phyloP scores from a whole-genome alignment of 2,888 invertebrate genomes.

The Mellilla xanthometata region DNA sequence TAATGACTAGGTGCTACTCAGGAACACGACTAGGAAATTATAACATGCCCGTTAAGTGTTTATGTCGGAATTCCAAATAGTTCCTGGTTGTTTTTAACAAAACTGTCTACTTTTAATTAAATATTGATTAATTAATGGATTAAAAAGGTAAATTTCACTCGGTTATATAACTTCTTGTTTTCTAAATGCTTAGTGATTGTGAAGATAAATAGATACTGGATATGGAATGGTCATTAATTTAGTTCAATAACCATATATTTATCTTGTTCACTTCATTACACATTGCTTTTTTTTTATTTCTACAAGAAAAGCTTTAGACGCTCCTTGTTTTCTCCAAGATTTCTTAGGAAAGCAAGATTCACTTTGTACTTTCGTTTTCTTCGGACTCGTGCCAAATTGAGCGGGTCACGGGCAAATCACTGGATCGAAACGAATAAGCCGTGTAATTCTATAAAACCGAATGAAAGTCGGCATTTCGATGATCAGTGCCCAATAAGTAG shows the following conservation, averaged over 20 bases:
- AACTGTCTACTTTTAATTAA: neutral
- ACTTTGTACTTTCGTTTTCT: slow-evolving; percentile 45
- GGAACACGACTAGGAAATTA: slow-evolving; percentile 25
- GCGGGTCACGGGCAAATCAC: slow-evolving; percentile 50
- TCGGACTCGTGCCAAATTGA: slow-evolving; percentile 45
- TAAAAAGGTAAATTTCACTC: neutral
- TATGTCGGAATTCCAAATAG: slow-evolving; percentile 12
- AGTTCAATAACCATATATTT: no score
- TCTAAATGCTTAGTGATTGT: no score
- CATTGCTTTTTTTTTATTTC: neutral
- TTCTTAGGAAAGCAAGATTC: slow-evolving; percentile 12
- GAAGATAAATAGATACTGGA: no score
- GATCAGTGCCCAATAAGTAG: slow-evolving; percentile 30
- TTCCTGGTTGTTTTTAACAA: slow-evolving; percentile 9
- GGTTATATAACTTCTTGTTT: no score
- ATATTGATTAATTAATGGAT: neutral
- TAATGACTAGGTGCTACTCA: slow-evolving; percentile 20
- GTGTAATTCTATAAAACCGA: slow-evolving; percentile 60
- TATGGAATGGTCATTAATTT: no score
- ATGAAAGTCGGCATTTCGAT: slow-evolving; percentile 52
- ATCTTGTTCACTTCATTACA: neutral
- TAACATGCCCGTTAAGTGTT: slow-evolving; percentile 11
- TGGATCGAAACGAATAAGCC: slow-evolving; percentile 58
- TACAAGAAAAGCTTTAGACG: neutral
- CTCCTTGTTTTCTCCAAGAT: slow-evolving; percentile 1